Evolutionary conservation across 2,113 vertebrate species (phyloP).

Genomic region (Microtus richardsoni): DNA sequence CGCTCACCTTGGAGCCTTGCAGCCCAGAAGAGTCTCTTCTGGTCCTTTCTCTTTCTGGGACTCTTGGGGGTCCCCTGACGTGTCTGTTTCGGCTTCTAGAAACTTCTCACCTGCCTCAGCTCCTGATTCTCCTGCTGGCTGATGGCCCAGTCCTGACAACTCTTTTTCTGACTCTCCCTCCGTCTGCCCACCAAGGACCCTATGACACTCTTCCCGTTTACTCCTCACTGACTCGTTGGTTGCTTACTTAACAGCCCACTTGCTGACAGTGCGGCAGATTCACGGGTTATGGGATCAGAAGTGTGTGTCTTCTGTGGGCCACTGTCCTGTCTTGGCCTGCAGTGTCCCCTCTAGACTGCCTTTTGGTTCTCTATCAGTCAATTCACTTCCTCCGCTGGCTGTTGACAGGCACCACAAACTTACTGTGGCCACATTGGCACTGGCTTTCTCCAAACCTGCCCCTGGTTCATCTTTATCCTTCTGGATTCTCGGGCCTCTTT

Average conservation of each 20-base stretch:
- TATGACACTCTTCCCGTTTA: neutral
- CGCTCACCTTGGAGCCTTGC: accelerated
- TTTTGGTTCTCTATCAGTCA: too few species aligned
- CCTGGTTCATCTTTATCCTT: too few species aligned
- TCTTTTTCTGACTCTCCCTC: too few species aligned
- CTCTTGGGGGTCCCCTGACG: neutral
- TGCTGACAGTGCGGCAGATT: neutral
- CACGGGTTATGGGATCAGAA: neutral
- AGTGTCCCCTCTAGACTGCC: neutral
- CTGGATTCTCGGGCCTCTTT: neutral
- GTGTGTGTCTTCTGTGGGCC: neutral
- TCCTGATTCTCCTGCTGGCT: neutral
- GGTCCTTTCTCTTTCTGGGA: neutral
- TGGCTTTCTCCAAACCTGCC: neutral
- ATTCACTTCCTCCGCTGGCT: neutral
- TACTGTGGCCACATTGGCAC: accelerated
- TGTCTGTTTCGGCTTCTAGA: neutral
- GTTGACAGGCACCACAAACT: neutral
- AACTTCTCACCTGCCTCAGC: neutral
- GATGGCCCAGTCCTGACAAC: neutral
- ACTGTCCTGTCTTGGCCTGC: neutral
- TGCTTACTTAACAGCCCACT: neutral
- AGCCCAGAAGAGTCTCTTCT: neutral
- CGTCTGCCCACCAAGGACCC: too few species aligned
- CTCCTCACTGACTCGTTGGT: neutral